Percentiles rank a stretch among this genome's conserved stretches.
phyloP scores from a whole-genome alignment of 2,888 invertebrate genomes.

The Dryococelus australis region DNA sequence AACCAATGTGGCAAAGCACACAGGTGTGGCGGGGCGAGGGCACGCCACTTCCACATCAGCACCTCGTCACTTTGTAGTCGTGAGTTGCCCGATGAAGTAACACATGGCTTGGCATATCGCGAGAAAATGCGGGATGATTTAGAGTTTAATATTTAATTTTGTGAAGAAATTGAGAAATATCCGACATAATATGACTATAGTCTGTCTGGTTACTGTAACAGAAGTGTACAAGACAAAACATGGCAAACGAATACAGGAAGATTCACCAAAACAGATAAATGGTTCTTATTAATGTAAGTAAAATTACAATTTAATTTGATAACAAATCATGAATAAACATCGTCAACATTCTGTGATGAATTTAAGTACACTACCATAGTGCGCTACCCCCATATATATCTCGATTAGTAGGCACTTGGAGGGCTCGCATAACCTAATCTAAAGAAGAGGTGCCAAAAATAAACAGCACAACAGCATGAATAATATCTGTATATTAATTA shows the following conservation, averaged over 20 bases:
- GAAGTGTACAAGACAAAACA: constrained; percentile 19
- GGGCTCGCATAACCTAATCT: too few species aligned
- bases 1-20: neutral
- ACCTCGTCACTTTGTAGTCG: neutral
- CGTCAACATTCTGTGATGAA: neutral
- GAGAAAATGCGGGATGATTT: neutral
- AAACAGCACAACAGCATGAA: neutral
- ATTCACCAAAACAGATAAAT: constrained; percentile 6
- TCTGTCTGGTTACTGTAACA: neutral
- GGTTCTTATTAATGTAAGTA: too few species aligned
- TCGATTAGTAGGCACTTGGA: too few species aligned
- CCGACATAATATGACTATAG: neutral
- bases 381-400: too few species aligned
- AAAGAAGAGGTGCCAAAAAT: too few species aligned
- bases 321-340: too few species aligned
- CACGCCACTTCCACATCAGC: neutral
- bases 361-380: neutral
- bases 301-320: too few species aligned
- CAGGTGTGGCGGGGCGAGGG: neutral
- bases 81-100: too few species aligned
- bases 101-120: neutral
- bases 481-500: too few species aligned
- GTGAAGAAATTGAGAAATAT: neutral
- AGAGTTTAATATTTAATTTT: neutral
- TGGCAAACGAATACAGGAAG: neutral